phyloP scores from a whole-genome alignment of 2,797 vertebrate species.

The Otus scops region DNA sequence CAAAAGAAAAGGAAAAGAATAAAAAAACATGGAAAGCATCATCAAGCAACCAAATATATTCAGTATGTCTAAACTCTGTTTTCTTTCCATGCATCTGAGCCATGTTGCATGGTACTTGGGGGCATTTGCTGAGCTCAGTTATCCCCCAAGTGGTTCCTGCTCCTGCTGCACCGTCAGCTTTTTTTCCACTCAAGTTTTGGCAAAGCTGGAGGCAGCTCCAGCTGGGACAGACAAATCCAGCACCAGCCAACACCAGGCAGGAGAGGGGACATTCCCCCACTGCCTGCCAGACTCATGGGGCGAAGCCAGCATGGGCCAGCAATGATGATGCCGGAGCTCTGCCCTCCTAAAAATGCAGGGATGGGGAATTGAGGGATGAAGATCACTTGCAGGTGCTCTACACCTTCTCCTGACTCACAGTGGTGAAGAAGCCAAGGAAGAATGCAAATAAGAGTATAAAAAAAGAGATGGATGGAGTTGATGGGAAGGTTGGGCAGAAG shows the following conservation, averaged over 20 bases:
- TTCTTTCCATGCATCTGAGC: not conserved
- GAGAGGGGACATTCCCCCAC: not conserved
- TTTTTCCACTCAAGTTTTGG: not conserved
- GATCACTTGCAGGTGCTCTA: not conserved
- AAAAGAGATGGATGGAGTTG: not conserved
- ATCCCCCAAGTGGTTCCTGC: not conserved
- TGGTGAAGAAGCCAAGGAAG: not conserved
- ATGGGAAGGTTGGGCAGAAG: not conserved
- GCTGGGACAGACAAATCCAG: not conserved
- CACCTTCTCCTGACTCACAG: not conserved
- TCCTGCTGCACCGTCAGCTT: not conserved
- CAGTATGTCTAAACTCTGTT: not conserved
- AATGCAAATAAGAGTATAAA: not conserved
- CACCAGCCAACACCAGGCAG: not conserved
- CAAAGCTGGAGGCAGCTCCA: not conserved
- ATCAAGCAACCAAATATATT: not conserved
- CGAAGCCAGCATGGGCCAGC: not conserved
- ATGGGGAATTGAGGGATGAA: not conserved
- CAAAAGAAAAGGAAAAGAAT: not conserved
- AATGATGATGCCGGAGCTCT: not conserved
- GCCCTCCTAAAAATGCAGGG: not conserved
- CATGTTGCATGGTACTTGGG: rapidly evolving
- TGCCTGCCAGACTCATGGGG: rapidly evolving
- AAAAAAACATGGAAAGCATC: not conserved
- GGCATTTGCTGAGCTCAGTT: not conserved